Evolutionary conservation across 2,797 vertebrate species (phyloP).

Genomic region (Pagetopsis macropterus): DNA sequence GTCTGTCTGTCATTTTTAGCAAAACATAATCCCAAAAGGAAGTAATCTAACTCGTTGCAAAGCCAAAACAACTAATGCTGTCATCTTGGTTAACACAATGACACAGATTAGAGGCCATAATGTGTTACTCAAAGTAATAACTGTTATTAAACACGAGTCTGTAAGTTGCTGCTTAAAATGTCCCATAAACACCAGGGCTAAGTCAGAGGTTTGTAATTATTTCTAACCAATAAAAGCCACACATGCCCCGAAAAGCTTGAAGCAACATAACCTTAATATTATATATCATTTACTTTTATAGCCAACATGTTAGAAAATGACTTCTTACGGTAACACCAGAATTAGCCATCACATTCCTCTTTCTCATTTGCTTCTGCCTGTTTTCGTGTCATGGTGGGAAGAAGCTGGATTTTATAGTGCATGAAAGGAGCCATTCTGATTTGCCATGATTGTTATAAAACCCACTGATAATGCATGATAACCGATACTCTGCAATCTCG

Average conservation of each 20-base stretch:
- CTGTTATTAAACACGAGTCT: constrained; percentile 1
- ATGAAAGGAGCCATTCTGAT: neutral
- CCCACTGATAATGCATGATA: neutral
- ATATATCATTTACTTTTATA: neutral
- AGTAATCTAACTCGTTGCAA: neutral
- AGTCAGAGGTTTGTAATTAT: neutral
- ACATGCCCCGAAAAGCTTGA: neutral
- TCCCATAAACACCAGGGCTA: neutral
- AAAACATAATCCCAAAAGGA: neutral
- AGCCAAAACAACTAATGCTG: neutral
- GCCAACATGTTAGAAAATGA: neutral
- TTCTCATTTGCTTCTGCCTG: neutral
- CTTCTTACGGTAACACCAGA: neutral
- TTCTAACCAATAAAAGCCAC: neutral
- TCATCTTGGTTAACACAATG: constrained; percentile 2
- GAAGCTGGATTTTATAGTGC: neutral
- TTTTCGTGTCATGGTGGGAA: neutral
- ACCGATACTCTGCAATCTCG: constrained; percentile 24
- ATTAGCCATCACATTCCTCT: neutral
- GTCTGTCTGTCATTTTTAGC: neutral
- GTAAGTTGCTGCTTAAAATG: neutral
- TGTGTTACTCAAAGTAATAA: constrained; percentile 1
- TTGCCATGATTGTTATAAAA: constrained; percentile 20
- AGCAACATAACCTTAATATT: neutral
- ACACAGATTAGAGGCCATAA: neutral